Percentiles rank a stretch among this genome's conserved stretches.
phyloP scores from a whole-genome alignment of 2,888 invertebrate genomes.

The Chrysina gloriosa region DNA sequence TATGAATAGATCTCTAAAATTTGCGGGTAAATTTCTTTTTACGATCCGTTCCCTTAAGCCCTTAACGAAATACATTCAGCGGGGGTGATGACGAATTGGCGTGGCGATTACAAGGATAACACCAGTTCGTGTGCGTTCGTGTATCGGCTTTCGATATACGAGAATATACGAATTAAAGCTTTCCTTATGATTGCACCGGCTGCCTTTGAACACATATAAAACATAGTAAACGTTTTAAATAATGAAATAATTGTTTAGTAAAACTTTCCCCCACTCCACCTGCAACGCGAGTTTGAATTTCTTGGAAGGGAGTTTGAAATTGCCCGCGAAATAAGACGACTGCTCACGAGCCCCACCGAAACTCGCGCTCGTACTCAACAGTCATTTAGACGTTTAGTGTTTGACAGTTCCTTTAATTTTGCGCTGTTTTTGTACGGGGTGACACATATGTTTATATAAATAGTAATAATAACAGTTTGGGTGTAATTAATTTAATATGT shows the following conservation, averaged over 20 bases:
- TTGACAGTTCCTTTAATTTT: slow-evolving; percentile 30
- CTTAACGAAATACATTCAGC: too few species aligned
- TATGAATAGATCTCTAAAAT: too few species aligned
- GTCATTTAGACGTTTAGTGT: slow-evolving; percentile 21
- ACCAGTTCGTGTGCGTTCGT: too few species aligned
- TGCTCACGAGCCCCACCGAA: background rate
- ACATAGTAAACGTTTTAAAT: too few species aligned
- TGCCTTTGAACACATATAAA: too few species aligned
- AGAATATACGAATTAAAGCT: too few species aligned
- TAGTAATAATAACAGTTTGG: slow-evolving; percentile 26
- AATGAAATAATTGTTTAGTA: background rate
- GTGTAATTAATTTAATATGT: slow-evolving; percentile 36
- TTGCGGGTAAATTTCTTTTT: too few species aligned
- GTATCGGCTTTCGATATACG: too few species aligned
- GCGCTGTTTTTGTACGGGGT: slow-evolving; percentile 25
- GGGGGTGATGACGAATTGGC: too few species aligned
- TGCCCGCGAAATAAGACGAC: slow-evolving; percentile 6
- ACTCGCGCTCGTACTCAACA: background rate
- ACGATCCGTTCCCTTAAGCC: too few species aligned
- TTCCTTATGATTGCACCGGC: too few species aligned
- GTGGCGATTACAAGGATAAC: too few species aligned
- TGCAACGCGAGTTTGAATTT: background rate
- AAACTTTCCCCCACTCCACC: background rate
- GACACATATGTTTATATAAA: slow-evolving; percentile 41
- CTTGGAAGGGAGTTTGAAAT: slow-evolving; percentile 4